Evolutionary conservation across 2,797 vertebrate species (phyloP), one percentile per base, ranked within the genome.

Genomic region (Hippopotamyrus pictus): DNA sequence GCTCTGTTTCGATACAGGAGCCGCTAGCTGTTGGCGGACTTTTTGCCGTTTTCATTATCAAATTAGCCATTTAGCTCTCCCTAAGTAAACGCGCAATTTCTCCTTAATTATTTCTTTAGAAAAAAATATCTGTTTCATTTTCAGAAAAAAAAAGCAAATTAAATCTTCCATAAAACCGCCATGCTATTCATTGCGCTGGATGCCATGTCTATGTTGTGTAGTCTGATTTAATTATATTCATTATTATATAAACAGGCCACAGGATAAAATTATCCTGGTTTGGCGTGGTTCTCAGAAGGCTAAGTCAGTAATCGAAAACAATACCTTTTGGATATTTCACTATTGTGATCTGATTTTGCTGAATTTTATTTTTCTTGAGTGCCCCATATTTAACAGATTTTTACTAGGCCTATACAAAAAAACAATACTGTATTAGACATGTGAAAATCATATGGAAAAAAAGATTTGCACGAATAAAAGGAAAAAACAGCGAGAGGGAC

Each of bases 11-110:
- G 93, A 94, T 93, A 94, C 94, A 90, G 93, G 92, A 91, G 93
- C 93, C 92, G 93, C 93, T 94, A 93, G 92, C 94, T 94, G 94
- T 94, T 92, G 92, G 93, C 88, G 91, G 92, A 89, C 92, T 93
- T 94, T 94, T 93, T 76, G 50, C 17, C 17, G 69, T 90, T 57
- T 87, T 94, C 50, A 41, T 87, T 59, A 94, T 94, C 93, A 94
- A 94, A 95, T 93, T 93, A 95, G 92, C 92, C 93, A 94, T 95
- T 95, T 95, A 95, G 94, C 94, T 95, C 93, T 94, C 93, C 94
- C 93, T 95, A 95, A 91, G 90, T 85, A 90, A 22, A 46, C 88
- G 87, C 88, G 89, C 82, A 89, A 89, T 85, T 83, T 65, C 62
- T 76, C 92, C 91, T 92, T 92, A 65, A 89, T 93, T 91, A 91